phyloP scores from a whole-genome alignment of 1,140 invertebrate species.

The Acromyrmex charruanus region DNA sequence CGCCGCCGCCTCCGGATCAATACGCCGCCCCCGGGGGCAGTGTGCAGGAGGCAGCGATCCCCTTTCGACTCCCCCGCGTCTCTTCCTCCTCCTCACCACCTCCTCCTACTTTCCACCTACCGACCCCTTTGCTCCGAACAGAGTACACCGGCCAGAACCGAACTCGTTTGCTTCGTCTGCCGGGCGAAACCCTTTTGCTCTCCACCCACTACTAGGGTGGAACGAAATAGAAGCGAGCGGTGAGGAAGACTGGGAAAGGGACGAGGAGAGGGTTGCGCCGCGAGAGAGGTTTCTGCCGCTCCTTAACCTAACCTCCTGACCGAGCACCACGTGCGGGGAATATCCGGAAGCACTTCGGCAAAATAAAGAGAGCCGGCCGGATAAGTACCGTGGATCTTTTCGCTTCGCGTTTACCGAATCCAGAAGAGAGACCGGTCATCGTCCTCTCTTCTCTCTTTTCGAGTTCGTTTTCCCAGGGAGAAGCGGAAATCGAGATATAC shows the following conservation, averaged over 20 bases:
- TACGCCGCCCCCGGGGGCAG: slow-evolving; percentile 83
- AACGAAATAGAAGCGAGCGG: slow-evolving; percentile 53
- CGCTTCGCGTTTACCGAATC: slow-evolving; percentile 38
- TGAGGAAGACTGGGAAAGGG: slow-evolving; percentile 32
- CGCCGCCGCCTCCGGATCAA: slow-evolving; percentile 85
- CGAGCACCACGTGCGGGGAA: slow-evolving; percentile 81
- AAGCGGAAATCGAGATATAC: not conserved
- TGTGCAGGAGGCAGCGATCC: slow-evolving; percentile 84
- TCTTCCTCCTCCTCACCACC: slow-evolving; percentile 70
- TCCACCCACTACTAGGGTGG: slow-evolving; percentile 52
- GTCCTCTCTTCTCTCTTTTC: slow-evolving; percentile 28
- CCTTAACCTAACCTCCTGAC: slow-evolving; percentile 74
- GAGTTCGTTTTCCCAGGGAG: not conserved
- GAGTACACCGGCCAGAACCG: slow-evolving; percentile 70
- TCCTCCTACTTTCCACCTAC: slow-evolving; percentile 71
- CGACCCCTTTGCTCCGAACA: slow-evolving; percentile 64
- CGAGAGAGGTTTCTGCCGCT: slow-evolving; percentile 65
- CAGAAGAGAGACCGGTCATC: slow-evolving; percentile 21
- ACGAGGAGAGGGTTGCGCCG: slow-evolving; percentile 34
- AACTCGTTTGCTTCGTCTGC: slow-evolving; percentile 74
- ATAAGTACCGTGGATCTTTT: slow-evolving; percentile 72
- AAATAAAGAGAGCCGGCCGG: slow-evolving; percentile 81
- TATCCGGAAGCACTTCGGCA: slow-evolving; percentile 83
- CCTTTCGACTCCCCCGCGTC: slow-evolving; percentile 72
- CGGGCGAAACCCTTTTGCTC: slow-evolving; percentile 70